Evolutionary conservation across 2,797 vertebrate species (phyloP).

Genomic region (Picus viridis): DNA sequence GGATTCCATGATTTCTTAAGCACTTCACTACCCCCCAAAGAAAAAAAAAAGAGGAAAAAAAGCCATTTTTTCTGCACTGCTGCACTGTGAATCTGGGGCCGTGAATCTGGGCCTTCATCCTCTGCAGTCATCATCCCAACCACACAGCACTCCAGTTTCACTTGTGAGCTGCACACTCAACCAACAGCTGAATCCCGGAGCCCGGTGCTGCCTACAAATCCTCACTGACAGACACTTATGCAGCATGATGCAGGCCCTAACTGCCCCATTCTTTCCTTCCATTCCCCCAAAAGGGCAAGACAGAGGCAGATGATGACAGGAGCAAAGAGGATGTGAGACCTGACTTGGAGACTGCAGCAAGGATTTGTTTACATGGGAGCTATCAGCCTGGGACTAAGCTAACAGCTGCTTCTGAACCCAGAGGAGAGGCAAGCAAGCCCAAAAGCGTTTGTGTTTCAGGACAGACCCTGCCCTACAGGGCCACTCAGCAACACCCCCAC

Average conservation of each 20-base stretch:
- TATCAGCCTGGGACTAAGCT: background rate
- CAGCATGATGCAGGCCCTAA: conserved; percentile 21
- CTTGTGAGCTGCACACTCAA: conserved; percentile 50
- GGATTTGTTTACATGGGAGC: background rate
- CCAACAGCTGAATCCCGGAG: conserved; percentile 42
- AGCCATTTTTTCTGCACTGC: conserved; percentile 30
- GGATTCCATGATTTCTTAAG: background rate
- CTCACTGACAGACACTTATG: conserved; percentile 33
- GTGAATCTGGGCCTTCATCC: conserved; percentile 29
- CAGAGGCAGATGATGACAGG: background rate
- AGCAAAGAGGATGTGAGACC: background rate
- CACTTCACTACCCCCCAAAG: background rate
- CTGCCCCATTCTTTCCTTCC: conserved; percentile 1
- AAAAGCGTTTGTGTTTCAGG: background rate
- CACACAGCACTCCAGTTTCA: conserved; percentile 3
- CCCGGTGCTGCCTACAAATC: conserved; percentile 13
- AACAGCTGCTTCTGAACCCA: background rate
- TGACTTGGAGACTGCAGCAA: conserved; percentile 1
- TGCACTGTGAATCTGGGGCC: background rate
- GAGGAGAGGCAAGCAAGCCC: background rate
- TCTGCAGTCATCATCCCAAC: conserved; percentile 38
- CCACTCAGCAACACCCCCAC: rapidly evolving
- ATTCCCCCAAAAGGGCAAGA: background rate
- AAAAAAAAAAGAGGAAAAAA: background rate
- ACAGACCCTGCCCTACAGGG: background rate